Evolutionary conservation across 2,113 vertebrate genomes (phyloP), one percentile per base, ranked within the genome.

Genomic region (Raphicerus campestris): DNA sequence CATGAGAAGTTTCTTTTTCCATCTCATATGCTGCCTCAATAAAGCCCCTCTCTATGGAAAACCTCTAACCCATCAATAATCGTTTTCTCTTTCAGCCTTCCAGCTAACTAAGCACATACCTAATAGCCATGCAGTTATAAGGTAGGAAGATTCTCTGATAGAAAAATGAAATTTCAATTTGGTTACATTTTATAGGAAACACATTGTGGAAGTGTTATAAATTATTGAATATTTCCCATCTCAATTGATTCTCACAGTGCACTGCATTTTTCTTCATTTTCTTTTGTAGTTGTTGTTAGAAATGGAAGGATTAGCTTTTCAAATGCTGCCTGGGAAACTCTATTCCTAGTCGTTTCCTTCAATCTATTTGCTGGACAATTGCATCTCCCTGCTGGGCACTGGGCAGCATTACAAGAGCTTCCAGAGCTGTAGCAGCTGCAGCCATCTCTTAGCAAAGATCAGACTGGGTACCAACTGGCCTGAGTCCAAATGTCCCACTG

Each of bases 231-330:
- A 96, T 92, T 97, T 96, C 77, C 89, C 88, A 94, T 66, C 82
- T 95, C 85, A 95, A 94, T 78, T 86, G 94, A 94, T 95, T 97
- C 88, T 91, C 94, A 87, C 19, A 42, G 88, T 30, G 26, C 20
- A 66, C 90, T 95, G 82, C 77, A 89, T 97, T 97, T 96, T 93
- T 84, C 96, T 96, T 97, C 91, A 91, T 89, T 97, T 97, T 92
- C 95, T 97, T 96, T 96, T 87, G 80, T 91, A 42, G 83, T 87
- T 91, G 83, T 87, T 93, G n/a, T 93, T 94, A 93, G 94, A 96
- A 97, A 97, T 92, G 35, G 90, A 93, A 95, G 86, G 95, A 97
- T 97, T 97, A 94, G 91, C 96, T 91, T 97, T 98, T 97, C 91
- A 96, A 96, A 96, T 51, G 89, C 96, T 96, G 78, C 92, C 94